Percentiles rank a stretch among this genome's conserved stretches.
These are phyloP conservation scores for Anabacerthia variegaticeps DNA, from an alignment of 2,797 vertebrate species.

Conservation along the genomic window DNA sequence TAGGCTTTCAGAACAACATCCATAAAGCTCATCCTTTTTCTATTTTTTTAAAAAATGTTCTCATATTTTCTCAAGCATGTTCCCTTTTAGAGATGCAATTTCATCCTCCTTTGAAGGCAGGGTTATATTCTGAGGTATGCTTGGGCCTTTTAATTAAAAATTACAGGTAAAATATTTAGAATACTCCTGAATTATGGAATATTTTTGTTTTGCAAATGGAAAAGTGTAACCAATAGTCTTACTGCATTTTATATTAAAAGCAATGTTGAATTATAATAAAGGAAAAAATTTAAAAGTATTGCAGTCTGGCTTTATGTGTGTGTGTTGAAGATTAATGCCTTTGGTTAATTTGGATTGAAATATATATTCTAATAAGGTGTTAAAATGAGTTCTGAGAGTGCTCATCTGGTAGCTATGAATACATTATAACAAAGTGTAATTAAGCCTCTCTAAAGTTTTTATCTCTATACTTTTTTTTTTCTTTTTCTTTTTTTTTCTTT, in stretches of 20 bases:
- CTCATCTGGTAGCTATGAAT: conserved; percentile 48
- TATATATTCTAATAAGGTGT: conserved; percentile 36
- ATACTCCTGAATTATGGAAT: conserved; percentile 24
- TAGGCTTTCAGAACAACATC: neutral
- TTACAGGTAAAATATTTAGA: conserved; percentile 46
- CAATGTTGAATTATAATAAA: neutral
- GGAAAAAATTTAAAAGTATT: neutral
- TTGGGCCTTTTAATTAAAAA: conserved; percentile 14
- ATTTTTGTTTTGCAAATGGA: conserved; percentile 33
- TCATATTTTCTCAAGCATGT: neutral
- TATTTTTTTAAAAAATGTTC: neutral
- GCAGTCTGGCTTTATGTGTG: neutral
- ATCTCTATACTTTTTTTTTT: neutral
- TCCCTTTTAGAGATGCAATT: neutral
- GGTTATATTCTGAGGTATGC: neutral
- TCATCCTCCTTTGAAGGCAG: neutral
- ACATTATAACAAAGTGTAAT: conserved; percentile 21
- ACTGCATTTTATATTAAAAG: conserved; percentile 11
- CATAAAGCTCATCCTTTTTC: neutral
- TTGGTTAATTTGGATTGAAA: conserved; percentile 30
- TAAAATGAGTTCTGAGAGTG: conserved; percentile 39
- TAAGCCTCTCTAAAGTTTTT: conserved; percentile 31
- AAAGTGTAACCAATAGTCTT: neutral
- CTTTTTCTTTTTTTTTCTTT: too few relatives aligned
- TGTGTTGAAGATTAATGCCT: conserved; percentile 35